Evolutionary conservation across 2,113 vertebrate species (phyloP).

Genomic region (Paracanthobrama guichenoti): DNA sequence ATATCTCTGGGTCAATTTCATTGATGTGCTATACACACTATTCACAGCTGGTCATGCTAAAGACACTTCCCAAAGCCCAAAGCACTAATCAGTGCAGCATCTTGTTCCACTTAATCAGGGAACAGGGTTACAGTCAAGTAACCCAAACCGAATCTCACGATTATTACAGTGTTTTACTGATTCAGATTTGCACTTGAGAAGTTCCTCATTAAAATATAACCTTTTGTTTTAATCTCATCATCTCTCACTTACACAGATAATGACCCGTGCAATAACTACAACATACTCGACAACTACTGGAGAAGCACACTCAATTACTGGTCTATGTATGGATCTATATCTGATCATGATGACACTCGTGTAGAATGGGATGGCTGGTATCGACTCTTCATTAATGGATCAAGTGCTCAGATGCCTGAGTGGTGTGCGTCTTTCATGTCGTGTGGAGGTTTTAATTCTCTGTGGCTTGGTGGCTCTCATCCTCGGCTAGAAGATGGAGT

Average conservation of each 20-base stretch:
- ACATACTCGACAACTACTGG: conserved; percentile 2
- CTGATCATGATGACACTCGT: conserved; percentile 12
- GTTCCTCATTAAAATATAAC: neutral
- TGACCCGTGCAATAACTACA: conserved; percentile 12
- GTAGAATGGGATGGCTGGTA: conserved; percentile 17
- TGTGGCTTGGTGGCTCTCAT: neutral
- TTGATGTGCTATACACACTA: too few relatives aligned
- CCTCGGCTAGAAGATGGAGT: neutral
- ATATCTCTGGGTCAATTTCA: too few relatives aligned
- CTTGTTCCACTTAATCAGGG: too few relatives aligned
- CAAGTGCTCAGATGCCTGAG: neutral
- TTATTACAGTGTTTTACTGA: neutral
- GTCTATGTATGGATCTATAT: neutral
- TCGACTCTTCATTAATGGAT: neutral
- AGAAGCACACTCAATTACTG: conserved; percentile 1
- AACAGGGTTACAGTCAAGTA: too few relatives aligned
- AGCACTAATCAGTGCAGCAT: too few relatives aligned
- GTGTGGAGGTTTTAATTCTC: neutral
- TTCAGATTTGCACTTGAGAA: neutral
- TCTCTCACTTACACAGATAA: neutral
- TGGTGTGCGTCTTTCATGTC: neutral
- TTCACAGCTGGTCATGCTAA: too few relatives aligned
- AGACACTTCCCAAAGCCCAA: too few relatives aligned
- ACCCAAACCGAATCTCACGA: neutral
- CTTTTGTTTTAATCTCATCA: neutral